Percentiles rank a stretch among this genome's conserved stretches.
phyloP scores from a whole-genome alignment of 2,113 vertebrate genomes.

The Lota lota region DNA sequence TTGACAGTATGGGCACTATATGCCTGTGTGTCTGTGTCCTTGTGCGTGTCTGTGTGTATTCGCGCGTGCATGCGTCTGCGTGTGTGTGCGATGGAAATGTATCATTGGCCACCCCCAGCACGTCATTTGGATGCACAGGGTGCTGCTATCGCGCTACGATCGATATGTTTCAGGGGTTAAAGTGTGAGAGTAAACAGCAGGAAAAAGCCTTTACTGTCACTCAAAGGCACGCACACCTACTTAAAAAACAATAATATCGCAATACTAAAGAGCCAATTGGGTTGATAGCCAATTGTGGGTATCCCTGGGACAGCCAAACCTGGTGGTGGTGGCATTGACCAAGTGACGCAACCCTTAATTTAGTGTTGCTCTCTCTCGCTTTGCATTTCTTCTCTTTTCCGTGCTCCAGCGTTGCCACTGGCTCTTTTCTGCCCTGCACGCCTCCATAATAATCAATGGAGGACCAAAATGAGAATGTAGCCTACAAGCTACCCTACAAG shows the following conservation, averaged over 20 bases:
- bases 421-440: too few species aligned
- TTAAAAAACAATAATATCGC: conserved; percentile 13
- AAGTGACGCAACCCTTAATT: background rate
- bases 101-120: background rate
- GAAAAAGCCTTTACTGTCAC: conserved; percentile 13
- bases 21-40: conserved; percentile 13
- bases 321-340: conserved; percentile 19
- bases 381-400: background rate
- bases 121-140: background rate
- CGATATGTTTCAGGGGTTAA: conserved; percentile 1
- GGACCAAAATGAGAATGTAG: background rate
- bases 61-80: background rate
- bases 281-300: conserved; percentile 7
- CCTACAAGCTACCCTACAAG: too few species aligned
- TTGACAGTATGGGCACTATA: background rate
- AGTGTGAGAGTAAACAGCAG: conserved; percentile 15
- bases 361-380: background rate
- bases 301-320: conserved; percentile 20
- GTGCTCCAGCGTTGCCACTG: too few species aligned
- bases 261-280: conserved; percentile 11
- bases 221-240: conserved; percentile 6
- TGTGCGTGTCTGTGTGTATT: conserved; percentile 8
- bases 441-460: background rate
- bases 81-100: background rate
- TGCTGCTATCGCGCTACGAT: conserved; percentile 3